A percentile compares a stretch with the other conserved stretches of the same genome.
Conservation (phyloP, 2,888 invertebrate genomes). For the Bedellia somnulentella region DNA sequence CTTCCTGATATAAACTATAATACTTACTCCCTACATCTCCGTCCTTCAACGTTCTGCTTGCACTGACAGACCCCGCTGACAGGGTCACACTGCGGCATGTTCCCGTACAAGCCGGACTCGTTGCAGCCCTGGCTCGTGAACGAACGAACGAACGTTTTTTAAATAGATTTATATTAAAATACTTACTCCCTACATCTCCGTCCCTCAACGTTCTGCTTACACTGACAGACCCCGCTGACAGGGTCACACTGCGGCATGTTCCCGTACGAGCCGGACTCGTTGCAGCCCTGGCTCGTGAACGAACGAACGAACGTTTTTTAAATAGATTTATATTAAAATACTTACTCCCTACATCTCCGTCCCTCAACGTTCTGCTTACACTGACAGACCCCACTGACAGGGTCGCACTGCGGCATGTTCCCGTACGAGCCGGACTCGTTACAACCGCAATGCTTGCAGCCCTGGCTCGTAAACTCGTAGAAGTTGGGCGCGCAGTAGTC, state of each 20-base stretch:
- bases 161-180: no score
- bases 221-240: slow-evolving; percentile 68
- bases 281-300: no score
- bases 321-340: no score
- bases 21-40: slow-evolving; percentile 73
- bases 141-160: no score
- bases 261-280: slow-evolving; percentile 69
- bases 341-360: slow-evolving; percentile 83
- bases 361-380: slow-evolving; percentile 97
- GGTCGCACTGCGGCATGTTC: slow-evolving; percentile 84
- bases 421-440: slow-evolving; percentile 78
- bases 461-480: slow-evolving; percentile 86
- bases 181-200: slow-evolving; percentile 75
- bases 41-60: slow-evolving; percentile 87
- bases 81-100: slow-evolving; percentile 75
- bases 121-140: no score
- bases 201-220: slow-evolving; percentile 88
- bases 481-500: slow-evolving; percentile 81
- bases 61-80: slow-evolving; percentile 71
- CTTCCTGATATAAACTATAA: no score
- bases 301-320: no score
- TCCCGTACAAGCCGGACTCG: slow-evolving; percentile 71
- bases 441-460: slow-evolving; percentile 94
- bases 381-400: slow-evolving; percentile 74
- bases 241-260: slow-evolving; percentile 79